A percentile compares a stretch with the other conserved stretches of the same genome.
Evolutionary conservation across 2,113 vertebrate genomes (phyloP).

Genomic region (Dasyprocta punctata): DNA sequence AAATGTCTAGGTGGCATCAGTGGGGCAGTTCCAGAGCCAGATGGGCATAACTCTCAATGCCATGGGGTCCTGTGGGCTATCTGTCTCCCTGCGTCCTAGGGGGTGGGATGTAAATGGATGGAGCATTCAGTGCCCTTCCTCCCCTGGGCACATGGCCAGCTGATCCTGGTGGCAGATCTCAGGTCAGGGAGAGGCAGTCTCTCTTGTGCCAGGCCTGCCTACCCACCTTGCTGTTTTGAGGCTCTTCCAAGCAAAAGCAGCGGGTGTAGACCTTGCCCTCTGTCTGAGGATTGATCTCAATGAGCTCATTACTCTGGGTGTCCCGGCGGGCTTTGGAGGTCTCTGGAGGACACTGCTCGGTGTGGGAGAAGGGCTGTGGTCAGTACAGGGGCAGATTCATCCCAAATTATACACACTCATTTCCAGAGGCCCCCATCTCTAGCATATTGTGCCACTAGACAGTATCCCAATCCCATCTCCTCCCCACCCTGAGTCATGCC

Average conservation of each 20-base stretch:
- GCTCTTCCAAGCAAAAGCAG: slow-evolving; percentile 89
- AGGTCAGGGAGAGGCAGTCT: neutral
- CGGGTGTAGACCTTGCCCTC: slow-evolving; percentile 89
- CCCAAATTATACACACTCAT: neutral
- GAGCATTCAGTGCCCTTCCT: neutral
- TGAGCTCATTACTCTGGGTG: slow-evolving; percentile 90
- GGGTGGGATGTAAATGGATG: neutral
- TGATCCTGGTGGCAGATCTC: neutral
- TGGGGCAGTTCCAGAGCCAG: neutral
- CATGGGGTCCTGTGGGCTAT: neutral
- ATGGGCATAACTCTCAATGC: neutral
- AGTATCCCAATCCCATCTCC: neutral
- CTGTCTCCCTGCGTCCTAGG: neutral
- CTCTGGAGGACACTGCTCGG: slow-evolving; percentile 91
- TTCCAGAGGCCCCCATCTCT: neutral
- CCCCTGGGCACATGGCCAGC: neutral
- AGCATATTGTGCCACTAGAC: neutral
- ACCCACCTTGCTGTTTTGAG: slow-evolving; percentile 81
- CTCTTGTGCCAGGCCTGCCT: neutral
- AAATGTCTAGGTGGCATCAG: neutral
- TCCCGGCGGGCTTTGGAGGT: slow-evolving; percentile 93
- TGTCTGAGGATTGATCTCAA: slow-evolving; percentile 87
- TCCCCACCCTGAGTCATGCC: neutral
- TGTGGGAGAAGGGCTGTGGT: neutral
- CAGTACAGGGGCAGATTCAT: slow-evolving; percentile 13